phyloP scores from a whole-genome alignment of 2,888 invertebrate species.

The Apomyelois bistriatella region DNA sequence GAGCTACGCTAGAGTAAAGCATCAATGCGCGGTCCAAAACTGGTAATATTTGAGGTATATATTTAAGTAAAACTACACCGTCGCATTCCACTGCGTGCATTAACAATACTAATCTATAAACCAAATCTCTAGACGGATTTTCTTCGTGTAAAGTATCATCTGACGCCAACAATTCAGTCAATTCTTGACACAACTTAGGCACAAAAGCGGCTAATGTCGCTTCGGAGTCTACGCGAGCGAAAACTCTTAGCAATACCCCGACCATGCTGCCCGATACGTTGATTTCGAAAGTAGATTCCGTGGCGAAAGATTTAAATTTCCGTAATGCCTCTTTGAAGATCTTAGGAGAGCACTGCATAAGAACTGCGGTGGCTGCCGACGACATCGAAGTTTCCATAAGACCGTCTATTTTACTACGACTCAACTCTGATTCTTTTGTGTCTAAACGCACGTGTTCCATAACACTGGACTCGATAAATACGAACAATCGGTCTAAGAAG shows the following conservation, averaged over 20 bases:
- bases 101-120: constrained; percentile 87
- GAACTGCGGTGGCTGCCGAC: constrained; percentile 83
- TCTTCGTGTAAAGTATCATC: constrained; percentile 87
- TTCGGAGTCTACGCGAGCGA: constrained; percentile 83
- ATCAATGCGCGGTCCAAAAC: constrained; percentile 86
- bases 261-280: constrained; percentile 91
- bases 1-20: constrained; percentile 84
- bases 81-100: constrained; percentile 85
- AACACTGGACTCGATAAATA: constrained; percentile 85
- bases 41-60: constrained; percentile 81
- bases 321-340: constrained; percentile 83
- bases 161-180: constrained; percentile 80
- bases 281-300: constrained; percentile 88
- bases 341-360: constrained; percentile 86
- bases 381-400: constrained; percentile 85
- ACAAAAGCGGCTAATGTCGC: constrained; percentile 86
- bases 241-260: constrained; percentile 84
- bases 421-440: constrained; percentile 77
- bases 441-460: constrained; percentile 84
- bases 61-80: constrained; percentile 82
- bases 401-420: constrained; percentile 84
- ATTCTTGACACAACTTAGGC: constrained; percentile 84
- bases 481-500: constrained; percentile 88
- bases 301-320: constrained; percentile 87
- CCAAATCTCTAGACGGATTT: constrained; percentile 86